Evolutionary conservation across 1,140 invertebrate species (phyloP), one percentile per base, ranked within the genome.

Genomic region (Nasonia giraulti): DNA sequence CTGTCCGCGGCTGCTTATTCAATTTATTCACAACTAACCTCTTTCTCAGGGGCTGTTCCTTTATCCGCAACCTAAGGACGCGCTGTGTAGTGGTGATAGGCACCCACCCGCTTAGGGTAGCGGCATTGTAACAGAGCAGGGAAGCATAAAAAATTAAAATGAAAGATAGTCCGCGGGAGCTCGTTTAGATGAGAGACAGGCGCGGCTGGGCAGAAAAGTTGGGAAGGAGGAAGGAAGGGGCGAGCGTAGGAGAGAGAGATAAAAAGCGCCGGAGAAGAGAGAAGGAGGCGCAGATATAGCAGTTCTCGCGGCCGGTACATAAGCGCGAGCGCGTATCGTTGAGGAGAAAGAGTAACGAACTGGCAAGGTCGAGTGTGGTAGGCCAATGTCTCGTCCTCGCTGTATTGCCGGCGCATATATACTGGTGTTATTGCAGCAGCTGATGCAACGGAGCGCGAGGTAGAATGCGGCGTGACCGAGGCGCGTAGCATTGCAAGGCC

Each of bases 361-460:
- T 92, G 91, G 91, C 91, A 92, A 93, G 92, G 92, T 92, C 91
- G 92, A 92, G 89, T 88, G 90, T 91, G 91, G 92, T 92, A 93
- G 91, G 91, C 91, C 91, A 93, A 93, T 91, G 92, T 92, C 92
- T 92, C 90, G 90, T 92, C 87, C 90, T 90, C 87, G 86, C 40
- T 44, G 7, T 44, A 44, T 44, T 44, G 87, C 78, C 75, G 85
- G 81, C 75, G 76, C 85, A 85, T 80, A 77, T 62, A 20, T 6
- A n/a, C 17, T 62, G 55, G 55, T 62, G 55, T 62, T 62, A 20
- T n/a, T n/a, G 55, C 66, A 80, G 86, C 81, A 88, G 89, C 84
- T 88, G 89, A 90, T 89, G 91, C 89, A 91, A 91, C 89, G 89
- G 73, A 82, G 81, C 71, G 33, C 77, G 83, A 88, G 85, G 50